Evolutionary conservation across 2,888 invertebrate genomes (phyloP).

Genomic region (Meloe dianella): DNA sequence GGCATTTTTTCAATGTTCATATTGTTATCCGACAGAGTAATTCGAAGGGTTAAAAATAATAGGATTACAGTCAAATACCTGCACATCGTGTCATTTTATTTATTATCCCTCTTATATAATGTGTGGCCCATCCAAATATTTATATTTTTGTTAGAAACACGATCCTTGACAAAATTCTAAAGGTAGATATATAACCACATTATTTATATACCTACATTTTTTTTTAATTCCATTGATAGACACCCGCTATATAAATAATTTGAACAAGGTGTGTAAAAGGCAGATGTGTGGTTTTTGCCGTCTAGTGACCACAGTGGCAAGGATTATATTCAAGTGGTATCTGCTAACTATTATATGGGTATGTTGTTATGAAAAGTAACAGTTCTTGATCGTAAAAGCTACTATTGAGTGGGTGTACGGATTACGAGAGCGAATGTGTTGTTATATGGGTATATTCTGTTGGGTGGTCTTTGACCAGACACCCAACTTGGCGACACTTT

Average conservation of each 20-base stretch:
- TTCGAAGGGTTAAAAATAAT: neutral
- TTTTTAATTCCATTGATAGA: neutral
- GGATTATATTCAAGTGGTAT: slow-evolving; percentile 14
- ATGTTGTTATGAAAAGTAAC: slow-evolving; percentile 16
- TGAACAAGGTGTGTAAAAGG: neutral
- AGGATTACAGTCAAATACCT: slow-evolving; percentile 7
- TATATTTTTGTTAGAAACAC: slow-evolving; percentile 13
- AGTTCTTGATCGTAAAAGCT: slow-evolving; percentile 16
- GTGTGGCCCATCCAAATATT: slow-evolving; percentile 8
- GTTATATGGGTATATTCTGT: neutral
- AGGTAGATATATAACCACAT: neutral
- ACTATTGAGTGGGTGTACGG: slow-evolving; percentile 18
- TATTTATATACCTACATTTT: neutral
- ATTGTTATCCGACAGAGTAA: neutral
- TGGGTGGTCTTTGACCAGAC: slow-evolving; percentile 20
- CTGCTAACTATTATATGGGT: neutral
- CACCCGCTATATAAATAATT: slow-evolving; percentile 8
- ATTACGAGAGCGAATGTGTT: slow-evolving; percentile 16
- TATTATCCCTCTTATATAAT: neutral
- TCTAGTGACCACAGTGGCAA: slow-evolving; percentile 1
- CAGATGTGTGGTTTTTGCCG: neutral
- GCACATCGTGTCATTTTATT: neutral
- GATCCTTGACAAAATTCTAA: slow-evolving; percentile 6
- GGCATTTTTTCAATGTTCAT: neutral
- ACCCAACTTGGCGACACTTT: slow-evolving; percentile 20